Conservation (phyloP, 2,888 invertebrate genomes). For the Netelia fuscicornis region DNA sequence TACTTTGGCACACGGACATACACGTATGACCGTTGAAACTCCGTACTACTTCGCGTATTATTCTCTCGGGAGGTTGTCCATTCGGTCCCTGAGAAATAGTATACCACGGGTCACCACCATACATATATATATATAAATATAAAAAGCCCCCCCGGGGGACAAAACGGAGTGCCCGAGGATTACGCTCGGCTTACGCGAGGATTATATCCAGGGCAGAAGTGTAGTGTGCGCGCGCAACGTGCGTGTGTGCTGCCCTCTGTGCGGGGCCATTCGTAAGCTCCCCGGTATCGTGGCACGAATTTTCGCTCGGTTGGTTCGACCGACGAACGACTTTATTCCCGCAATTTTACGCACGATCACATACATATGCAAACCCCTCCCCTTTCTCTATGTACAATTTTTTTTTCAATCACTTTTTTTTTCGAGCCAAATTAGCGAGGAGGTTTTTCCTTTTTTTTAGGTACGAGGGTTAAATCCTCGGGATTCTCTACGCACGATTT, state of each 20-base stretch:
- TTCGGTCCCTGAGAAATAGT: constrained; percentile 16
- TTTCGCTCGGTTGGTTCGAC: constrained; percentile 37
- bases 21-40: constrained; percentile 11
- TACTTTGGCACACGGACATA: constrained; percentile 19
- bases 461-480: constrained; percentile 21
- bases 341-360: constrained; percentile 48
- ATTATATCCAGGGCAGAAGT: constrained; percentile 60
- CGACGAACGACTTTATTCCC: constrained; percentile 55
- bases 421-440: background rate
- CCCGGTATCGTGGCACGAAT: constrained; percentile 19
- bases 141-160: constrained; percentile 5
- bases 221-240: background rate
- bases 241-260: constrained; percentile 31
- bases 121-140: constrained; percentile 13
- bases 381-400: background rate
- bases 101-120: constrained; percentile 43
- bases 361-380: background rate
- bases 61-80: constrained; percentile 40
- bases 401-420: constrained; percentile 1
- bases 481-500: constrained; percentile 47
- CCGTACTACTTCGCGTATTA: constrained; percentile 30
- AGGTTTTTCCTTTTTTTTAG: constrained; percentile 11
- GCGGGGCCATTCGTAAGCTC: constrained; percentile 8
- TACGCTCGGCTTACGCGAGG: constrained; percentile 68
- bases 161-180: constrained; percentile 62